phyloP scores from a whole-genome alignment of 2,113 vertebrate genomes.

The Albula glossodonta region DNA sequence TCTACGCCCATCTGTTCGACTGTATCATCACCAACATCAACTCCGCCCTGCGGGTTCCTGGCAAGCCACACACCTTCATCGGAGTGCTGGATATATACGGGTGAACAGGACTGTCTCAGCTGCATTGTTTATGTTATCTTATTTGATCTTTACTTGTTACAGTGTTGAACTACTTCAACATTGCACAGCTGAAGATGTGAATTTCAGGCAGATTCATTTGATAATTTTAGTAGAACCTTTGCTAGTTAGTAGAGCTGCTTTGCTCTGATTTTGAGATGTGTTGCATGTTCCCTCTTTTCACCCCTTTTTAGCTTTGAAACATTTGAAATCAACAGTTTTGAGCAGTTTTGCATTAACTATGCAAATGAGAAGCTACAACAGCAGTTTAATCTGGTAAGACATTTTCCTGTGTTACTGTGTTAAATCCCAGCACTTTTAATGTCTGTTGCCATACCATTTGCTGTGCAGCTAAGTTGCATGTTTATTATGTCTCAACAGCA shows the following conservation, averaged over 20 bases:
- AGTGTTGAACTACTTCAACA: no score
- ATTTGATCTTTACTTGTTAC: no score
- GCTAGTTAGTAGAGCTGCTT: no score
- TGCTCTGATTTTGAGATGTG: background rate
- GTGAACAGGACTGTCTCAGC: conserved; percentile 60
- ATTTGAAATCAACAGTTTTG: conserved; percentile 96
- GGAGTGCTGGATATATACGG: conserved; percentile 98
- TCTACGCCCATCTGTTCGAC: conserved; percentile 90
- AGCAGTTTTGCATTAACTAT: conserved; percentile 98
- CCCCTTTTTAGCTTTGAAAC: conserved; percentile 88
- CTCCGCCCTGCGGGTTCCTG: conserved; percentile 79
- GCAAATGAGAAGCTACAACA: conserved; percentile 98
- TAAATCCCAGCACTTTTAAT: background rate
- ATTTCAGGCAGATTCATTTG: background rate
- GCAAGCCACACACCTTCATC: conserved; percentile 89
- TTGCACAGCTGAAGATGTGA: background rate
- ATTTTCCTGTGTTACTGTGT: background rate
- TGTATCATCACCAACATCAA: conserved; percentile 88
- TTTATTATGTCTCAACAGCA: conserved; percentile 69
- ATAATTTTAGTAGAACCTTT: no score
- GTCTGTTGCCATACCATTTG: background rate
- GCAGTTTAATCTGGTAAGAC: conserved; percentile 92
- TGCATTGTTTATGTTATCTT: no score
- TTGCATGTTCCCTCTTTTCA: conserved; percentile 19
- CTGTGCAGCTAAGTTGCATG: background rate